Conservation (phyloP, 2,797 vertebrate genomes). For the Ciconia nigra region DNA sequence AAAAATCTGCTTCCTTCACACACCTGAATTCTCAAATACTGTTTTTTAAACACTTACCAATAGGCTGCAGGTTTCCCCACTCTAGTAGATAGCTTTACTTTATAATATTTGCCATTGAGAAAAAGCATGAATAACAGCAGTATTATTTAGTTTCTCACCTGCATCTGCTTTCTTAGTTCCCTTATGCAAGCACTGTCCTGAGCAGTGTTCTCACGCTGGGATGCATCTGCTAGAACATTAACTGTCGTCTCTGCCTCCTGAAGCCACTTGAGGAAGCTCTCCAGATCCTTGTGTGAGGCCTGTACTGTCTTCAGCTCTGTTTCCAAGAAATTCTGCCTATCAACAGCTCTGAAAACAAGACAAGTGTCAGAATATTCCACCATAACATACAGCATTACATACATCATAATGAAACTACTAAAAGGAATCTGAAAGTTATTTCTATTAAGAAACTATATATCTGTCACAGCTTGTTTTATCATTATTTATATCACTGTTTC, state of each 20-base stretch:
- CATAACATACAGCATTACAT: not conserved
- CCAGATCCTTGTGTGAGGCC: conserved; percentile 86
- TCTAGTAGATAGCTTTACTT: not conserved
- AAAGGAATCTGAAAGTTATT: not conserved
- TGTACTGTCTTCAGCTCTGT: conserved; percentile 85
- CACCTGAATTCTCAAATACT: not conserved
- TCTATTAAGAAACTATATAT: not conserved
- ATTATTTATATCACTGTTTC: not conserved
- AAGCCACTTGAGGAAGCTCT: conserved; percentile 94
- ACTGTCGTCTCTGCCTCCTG: conserved; percentile 92
- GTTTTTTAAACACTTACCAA: not conserved
- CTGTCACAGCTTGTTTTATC: not conserved
- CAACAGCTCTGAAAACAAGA: conserved; percentile 79
- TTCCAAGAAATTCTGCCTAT: conserved; percentile 85
- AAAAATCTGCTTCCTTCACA: not conserved
- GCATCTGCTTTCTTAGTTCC: conserved; percentile 86
- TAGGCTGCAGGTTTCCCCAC: not conserved
- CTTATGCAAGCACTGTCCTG: conserved; percentile 80
- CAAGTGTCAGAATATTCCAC: not conserved
- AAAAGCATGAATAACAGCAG: not conserved
- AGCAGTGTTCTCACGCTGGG: conserved; percentile 84
- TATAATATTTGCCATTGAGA: not conserved
- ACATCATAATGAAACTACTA: not conserved
- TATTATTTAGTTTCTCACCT: conserved; percentile 77
- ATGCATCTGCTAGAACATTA: conserved; percentile 88